Conservation (phyloP, 2,888 invertebrate species). For the Danaus chrysippus region DNA sequence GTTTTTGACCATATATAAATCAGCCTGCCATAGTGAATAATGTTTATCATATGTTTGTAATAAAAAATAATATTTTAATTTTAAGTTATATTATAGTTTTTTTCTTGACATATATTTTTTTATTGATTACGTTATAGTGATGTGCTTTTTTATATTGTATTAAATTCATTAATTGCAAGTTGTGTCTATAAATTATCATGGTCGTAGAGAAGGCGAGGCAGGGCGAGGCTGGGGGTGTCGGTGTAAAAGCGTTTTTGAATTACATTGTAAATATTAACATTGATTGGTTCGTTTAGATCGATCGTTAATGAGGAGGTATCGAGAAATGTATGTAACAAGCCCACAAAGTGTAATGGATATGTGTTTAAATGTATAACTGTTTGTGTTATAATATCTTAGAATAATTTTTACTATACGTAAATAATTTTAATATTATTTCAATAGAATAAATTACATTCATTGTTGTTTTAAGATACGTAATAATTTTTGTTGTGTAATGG, state of each 20-base stretch:
- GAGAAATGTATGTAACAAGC: background rate
- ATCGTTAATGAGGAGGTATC: background rate
- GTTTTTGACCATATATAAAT: background rate
- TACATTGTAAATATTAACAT: background rate
- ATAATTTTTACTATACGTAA: constrained; percentile 6
- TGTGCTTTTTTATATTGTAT: background rate
- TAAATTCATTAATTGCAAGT: constrained; percentile 1
- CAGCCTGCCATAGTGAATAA: constrained; percentile 1
- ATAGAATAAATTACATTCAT: constrained; percentile 4
- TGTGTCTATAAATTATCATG: background rate
- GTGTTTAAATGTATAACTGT: background rate
- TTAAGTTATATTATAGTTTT: background rate
- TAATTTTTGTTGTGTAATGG: background rate
- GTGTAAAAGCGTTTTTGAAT: background rate
- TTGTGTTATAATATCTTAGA: constrained; percentile 2
- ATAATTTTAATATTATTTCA: constrained; percentile 1
- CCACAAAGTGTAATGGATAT: background rate
- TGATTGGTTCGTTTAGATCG: background rate
- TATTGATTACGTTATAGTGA: background rate
- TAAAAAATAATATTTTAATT: background rate
- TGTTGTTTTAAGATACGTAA: constrained; percentile 1
- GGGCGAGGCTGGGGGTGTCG: constrained; percentile 1
- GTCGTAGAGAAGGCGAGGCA: constrained; percentile 5
- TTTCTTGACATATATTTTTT: background rate
- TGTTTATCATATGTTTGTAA: background rate